Base-by-base conservation (phyloP, 2,888 invertebrate species). In the Xestia xanthographa region DNA sequence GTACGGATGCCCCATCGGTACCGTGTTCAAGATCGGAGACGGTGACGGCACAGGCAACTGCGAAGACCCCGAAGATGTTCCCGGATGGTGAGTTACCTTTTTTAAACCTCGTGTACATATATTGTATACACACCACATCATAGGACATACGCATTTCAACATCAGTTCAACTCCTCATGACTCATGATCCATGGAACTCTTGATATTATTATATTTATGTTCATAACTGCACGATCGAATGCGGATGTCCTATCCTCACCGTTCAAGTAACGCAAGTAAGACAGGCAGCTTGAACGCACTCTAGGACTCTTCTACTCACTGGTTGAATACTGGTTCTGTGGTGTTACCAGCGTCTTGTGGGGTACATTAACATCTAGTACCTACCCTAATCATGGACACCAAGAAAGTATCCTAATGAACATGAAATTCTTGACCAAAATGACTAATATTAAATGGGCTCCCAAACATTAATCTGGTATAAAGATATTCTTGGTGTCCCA, bases 1-100 rank as follows among this genome's bases (percentile, higher is more conserved):
- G 95, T 99, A 99, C 95, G 99, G 99, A 86, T 99, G 99, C 97
- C 99, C 99, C 91, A 98, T 99, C 93, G 99, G 99, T 76, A 99
- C 99, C 76, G 99, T 99, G 72, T 99, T 99, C 98, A 98, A 99
- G 95, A 99, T 99, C 95, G 99, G 99, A 80, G 98, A 98, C 92
- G 96, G 98, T 91, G 99, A 99, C 89, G 99, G 98, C 91, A 98
- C 98, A 89, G 99, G 99, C 88, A 98, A 98, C 97, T 99, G 99
- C 95, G 98, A 98, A 96, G 99, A 99, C 93, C 99, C 99, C 87
- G 99, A 99, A 97, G 98, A 99, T 94, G 99, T 99, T 97, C 98
- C 98, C 95, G 99, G 99, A 97, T 99, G 99, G 99, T 98, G 95
- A 98, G 98, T 97, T 83, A 41, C 66, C 53, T 77, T 56, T 73